These are phyloP conservation scores for Aradophagus sp. DNA, from an alignment of 1,140 invertebrate species.

Conservation along the genomic window DNA sequence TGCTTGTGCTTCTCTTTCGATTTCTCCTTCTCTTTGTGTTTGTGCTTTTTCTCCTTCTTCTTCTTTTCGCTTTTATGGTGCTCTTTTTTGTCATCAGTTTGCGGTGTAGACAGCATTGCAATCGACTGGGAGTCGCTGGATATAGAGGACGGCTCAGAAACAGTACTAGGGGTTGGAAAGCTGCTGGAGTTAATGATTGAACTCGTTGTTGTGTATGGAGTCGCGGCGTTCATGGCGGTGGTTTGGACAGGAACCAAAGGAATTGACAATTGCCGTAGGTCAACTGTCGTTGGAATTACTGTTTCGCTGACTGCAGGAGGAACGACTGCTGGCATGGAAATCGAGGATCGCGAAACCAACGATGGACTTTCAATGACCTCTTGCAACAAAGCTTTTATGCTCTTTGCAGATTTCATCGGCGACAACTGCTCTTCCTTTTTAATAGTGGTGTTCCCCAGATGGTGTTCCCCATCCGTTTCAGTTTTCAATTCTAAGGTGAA, in stretches of 20 bases:
- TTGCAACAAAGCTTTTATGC: slow-evolving; percentile 69
- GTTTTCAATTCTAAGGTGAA: no score
- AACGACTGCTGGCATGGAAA: slow-evolving; percentile 12
- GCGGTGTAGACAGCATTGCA: no score
- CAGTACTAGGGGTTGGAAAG: no score
- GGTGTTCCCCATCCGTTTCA: no score
- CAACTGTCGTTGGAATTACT: slow-evolving; percentile 10
- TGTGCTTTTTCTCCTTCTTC: slow-evolving; percentile 80
- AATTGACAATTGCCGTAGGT: slow-evolving; percentile 17
- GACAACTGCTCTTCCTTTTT: slow-evolving; percentile 55
- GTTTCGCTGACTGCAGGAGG: slow-evolving; percentile 1
- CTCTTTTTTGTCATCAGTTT: slow-evolving; percentile 68
- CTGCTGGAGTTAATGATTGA: not conserved
- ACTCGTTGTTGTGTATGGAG: not conserved
- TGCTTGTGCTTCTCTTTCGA: slow-evolving; percentile 79
- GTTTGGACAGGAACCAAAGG: slow-evolving; percentile 41
- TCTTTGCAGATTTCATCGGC: slow-evolving; percentile 69
- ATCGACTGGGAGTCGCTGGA: no score
- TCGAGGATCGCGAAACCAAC: slow-evolving; percentile 36
- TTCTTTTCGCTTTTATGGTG: slow-evolving; percentile 78
- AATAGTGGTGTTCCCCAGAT: not conserved
- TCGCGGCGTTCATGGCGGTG: not conserved
- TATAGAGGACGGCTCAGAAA: no score
- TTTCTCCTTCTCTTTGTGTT: slow-evolving; percentile 81
- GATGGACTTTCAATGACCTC: slow-evolving; percentile 66